Conservation (phyloP, 2,113 vertebrate genomes). For the human region GRCh38 chr6:147938501-147939000, state of each 20-base stretch:
- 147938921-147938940: not conserved
- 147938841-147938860: not conserved
- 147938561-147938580: not conserved
- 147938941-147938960: not conserved
- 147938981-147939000: no score
- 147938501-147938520: not conserved
- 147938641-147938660: not conserved
- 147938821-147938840: not conserved
- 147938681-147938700: conserved; percentile 16
- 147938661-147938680: not conserved
- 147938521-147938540: not conserved
- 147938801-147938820: not conserved
- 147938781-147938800: not conserved
- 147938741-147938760: not conserved
- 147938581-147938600: not conserved
- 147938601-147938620: not conserved
- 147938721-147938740: not conserved
- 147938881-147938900: not conserved
- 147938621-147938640: not conserved
- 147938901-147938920: not conserved
- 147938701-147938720: not conserved
- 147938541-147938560: not conserved
- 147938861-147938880: not conserved
- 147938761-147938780: not conserved
- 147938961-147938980: not conserved